These are phyloP conservation scores for Thumatha senex DNA, from an alignment of 2,888 invertebrate species.

Conservation along the genomic window DNA sequence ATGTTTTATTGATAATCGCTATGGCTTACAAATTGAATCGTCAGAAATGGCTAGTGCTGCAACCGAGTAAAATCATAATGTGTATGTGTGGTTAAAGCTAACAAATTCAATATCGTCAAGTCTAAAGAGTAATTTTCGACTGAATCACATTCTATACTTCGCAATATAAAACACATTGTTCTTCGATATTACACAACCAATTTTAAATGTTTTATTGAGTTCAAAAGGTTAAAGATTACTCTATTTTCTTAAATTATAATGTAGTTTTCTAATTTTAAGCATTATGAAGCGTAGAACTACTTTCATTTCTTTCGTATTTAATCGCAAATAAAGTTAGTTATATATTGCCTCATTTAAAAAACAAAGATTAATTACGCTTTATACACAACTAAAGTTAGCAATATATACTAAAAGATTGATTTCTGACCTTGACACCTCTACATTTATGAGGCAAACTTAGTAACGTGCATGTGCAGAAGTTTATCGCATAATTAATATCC, in stretches of 20 bases:
- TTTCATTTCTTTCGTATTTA: no score
- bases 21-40: constrained; percentile 22
- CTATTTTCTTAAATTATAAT: constrained; percentile 1
- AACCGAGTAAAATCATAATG: constrained; percentile 54
- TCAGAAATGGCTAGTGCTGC: constrained; percentile 29
- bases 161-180: constrained; percentile 18
- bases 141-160: constrained; percentile 17
- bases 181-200: constrained; percentile 4
- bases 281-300: no score
- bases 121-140: constrained; percentile 19
- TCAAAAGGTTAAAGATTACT: constrained; percentile 3
- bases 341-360: no score
- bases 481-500: no score
- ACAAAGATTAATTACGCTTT: no score
- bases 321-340: no score
- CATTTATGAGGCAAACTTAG: no score
- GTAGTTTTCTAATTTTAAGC: no score
- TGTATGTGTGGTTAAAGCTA: constrained; percentile 34
- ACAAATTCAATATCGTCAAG: constrained; percentile 51
- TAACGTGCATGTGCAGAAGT: no score
- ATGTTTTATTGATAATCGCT: constrained; percentile 3
- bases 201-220: background rate
- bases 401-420: no score
- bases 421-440: no score
- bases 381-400: no score